A percentile compares a stretch with the other conserved stretches of the same genome.
Evolutionary conservation across 2,888 invertebrate genomes (phyloP).

Genomic region (Eilema depressum): DNA sequence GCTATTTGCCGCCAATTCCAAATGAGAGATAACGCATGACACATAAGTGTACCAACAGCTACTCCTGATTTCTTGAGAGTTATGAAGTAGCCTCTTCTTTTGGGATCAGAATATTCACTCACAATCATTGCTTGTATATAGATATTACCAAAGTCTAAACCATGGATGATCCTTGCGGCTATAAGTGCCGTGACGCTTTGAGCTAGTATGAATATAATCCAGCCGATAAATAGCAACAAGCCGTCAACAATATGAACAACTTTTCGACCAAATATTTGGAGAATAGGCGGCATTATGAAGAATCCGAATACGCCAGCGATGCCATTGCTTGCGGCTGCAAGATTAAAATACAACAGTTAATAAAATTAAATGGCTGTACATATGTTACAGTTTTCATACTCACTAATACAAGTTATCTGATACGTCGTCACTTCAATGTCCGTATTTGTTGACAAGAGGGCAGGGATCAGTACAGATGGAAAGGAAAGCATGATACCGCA

Average conservation of each 20-base stretch:
- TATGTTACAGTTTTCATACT: background rate
- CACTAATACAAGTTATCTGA: conserved; percentile 1
- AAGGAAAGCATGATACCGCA: background rate
- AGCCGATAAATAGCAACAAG: conserved; percentile 45
- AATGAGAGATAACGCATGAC: conserved; percentile 54
- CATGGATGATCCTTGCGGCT: conserved; percentile 57
- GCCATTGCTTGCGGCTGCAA: conserved; percentile 57
- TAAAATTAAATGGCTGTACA: too few relatives aligned
- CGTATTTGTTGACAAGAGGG: background rate
- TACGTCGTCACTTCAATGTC: background rate
- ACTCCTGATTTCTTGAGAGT: conserved; percentile 53
- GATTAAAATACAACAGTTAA: background rate
- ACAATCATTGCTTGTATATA: conserved; percentile 55
- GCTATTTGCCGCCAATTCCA: conserved; percentile 62
- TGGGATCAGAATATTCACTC: conserved; percentile 58
- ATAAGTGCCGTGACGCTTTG: conserved; percentile 48
- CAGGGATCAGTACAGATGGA: background rate
- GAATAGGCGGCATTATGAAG: conserved; percentile 52
- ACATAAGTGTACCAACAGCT: conserved; percentile 52
- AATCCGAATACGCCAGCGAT: conserved; percentile 57
- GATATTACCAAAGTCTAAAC: conserved; percentile 54
- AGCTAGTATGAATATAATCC: conserved; percentile 55
- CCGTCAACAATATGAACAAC: conserved; percentile 44
- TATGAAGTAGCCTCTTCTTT: conserved; percentile 60
- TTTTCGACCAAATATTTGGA: conserved; percentile 60